A percentile compares a stretch with the other conserved stretches of the same genome.
Evolutionary conservation across 2,888 invertebrate genomes (phyloP).

Genomic region (Nemurella pictetii): DNA sequence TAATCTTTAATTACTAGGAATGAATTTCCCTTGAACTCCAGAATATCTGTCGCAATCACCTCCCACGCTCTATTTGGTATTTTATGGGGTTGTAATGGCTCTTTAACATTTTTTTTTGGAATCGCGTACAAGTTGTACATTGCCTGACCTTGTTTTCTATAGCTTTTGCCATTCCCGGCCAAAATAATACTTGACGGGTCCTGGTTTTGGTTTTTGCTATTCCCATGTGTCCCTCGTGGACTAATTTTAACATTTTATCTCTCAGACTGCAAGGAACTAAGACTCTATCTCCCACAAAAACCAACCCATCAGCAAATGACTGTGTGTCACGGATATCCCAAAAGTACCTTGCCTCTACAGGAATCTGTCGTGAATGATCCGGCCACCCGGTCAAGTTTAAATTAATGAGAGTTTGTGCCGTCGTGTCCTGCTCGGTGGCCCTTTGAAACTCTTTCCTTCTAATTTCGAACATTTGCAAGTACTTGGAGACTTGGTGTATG

Average conservation of each 20-base stretch:
- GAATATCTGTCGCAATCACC: conserved; percentile 2
- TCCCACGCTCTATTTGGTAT: conserved; percentile 33
- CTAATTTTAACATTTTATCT: not conserved
- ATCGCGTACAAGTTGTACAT: conserved; percentile 27
- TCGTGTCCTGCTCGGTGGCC: not conserved
- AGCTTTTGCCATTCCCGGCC: conserved; percentile 40
- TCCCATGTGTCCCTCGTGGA: conserved; percentile 31
- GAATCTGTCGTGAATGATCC: not conserved
- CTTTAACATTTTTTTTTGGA: conserved; percentile 36
- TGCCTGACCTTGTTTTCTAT: conserved; percentile 43
- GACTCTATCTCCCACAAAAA: conserved; percentile 12
- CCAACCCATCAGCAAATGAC: conserved; percentile 15
- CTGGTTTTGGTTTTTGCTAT: conserved; percentile 13
- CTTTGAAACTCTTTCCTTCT: not conserved
- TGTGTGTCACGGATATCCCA: conserved; percentile 7
- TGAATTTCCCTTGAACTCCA: conserved; percentile 15
- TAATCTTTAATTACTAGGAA: conserved; percentile 9
- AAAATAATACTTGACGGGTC: conserved; percentile 3
- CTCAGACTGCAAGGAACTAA: conserved; percentile 20
- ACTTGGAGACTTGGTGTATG: not conserved
- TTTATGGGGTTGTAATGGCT: conserved; percentile 41
- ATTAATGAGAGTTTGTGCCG: not conserved
- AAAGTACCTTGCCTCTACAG: not conserved
- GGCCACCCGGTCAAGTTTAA: not conserved
- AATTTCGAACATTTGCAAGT: not conserved